phyloP scores from a whole-genome alignment of 2,113 vertebrate species.

The Dasyurus viverrinus region DNA sequence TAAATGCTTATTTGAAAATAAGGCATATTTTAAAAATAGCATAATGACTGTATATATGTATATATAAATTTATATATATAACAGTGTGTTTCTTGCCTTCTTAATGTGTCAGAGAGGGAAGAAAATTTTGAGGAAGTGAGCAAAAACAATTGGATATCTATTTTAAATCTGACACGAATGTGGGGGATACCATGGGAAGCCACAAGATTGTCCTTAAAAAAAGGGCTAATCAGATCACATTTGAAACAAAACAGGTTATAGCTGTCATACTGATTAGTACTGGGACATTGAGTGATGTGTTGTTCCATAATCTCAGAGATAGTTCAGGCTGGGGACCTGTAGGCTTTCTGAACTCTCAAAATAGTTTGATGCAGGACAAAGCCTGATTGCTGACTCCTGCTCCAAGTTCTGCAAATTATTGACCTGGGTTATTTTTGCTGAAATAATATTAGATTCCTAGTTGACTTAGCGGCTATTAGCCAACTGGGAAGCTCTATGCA shows the following conservation, averaged over 20 bases:
- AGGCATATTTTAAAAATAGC: no score
- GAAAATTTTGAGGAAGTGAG: background rate
- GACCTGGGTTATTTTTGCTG: background rate
- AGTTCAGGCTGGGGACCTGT: background rate
- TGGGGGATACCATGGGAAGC: background rate
- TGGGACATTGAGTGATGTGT: background rate
- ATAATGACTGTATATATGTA: no score
- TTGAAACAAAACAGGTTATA: background rate
- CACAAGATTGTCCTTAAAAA: no score
- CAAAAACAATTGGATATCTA: background rate
- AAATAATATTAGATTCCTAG: background rate
- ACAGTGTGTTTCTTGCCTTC: background rate
- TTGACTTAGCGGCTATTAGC: background rate
- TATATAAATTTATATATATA: background rate
- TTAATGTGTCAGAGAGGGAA: background rate
- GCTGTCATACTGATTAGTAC: background rate
- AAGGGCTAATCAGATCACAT: background rate
- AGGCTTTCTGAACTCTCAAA: background rate
- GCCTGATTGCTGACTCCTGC: background rate
- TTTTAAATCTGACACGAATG: background rate
- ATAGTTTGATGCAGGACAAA: background rate
- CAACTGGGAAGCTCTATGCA: background rate
- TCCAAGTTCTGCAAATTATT: background rate
- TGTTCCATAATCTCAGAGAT: background rate
- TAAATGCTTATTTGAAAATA: no score